These are phyloP conservation scores for Semaprochilodus insignis DNA, from an alignment of 2,797 vertebrate genomes.

Conservation along the genomic window DNA sequence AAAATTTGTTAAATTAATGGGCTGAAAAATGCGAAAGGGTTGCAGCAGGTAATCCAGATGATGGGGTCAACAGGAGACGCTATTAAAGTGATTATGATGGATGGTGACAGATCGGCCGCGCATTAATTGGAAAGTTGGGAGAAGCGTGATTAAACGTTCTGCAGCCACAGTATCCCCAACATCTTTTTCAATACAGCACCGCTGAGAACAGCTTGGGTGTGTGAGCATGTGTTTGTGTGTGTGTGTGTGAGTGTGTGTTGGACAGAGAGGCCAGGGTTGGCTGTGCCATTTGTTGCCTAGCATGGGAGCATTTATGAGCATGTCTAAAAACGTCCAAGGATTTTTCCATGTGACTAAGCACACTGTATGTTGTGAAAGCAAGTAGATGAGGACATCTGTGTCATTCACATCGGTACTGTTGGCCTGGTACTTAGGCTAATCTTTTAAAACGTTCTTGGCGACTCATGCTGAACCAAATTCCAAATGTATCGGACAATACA, in stretches of 20 bases:
- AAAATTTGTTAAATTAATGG: conserved; percentile 89
- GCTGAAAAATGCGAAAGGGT: conserved; percentile 79
- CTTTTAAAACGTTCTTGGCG: neutral
- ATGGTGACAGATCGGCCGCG: conserved; percentile 76
- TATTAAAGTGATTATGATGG: conserved; percentile 86
- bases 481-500: neutral
- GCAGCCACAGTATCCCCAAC: conserved; percentile 62
- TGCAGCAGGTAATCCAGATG: conserved; percentile 84
- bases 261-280: neutral
- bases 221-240: conserved; percentile 24
- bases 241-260: conserved; percentile 27
- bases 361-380: neutral
- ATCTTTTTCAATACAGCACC: conserved; percentile 51
- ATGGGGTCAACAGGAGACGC: conserved; percentile 83
- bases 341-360: neutral
- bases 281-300: conserved; percentile 14
- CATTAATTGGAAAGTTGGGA: conserved; percentile 79
- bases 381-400: neutral
- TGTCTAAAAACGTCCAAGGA: conserved; percentile 12
- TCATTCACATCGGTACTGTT: neutral
- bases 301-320: conserved; percentile 26
- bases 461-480: neutral
- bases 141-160: conserved; percentile 70
- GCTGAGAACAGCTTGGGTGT: conserved; percentile 37
- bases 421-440: neutral